Base-by-base conservation (phyloP, 2,888 invertebrate species). In the Xestia rhomboidea region DNA sequence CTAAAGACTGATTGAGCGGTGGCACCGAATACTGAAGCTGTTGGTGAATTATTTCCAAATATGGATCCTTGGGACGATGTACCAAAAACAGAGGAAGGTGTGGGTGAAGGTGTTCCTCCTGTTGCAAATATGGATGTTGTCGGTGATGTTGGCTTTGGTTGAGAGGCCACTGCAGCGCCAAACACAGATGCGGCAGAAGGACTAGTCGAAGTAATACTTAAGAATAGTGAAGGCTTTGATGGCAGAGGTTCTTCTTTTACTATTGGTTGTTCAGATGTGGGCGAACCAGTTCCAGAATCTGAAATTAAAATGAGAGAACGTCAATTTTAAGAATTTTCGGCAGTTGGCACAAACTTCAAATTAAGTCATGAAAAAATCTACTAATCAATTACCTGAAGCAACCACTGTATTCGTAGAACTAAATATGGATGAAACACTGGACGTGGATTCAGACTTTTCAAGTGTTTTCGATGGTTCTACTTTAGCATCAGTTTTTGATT, bases 131-230 rank as follows among this genome's bases (percentile, higher is more conserved):
- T 86, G 54, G 91, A 82, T 54, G 84, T 78, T 24, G 90, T 81
- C 76, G 86, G 78, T 74, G 86, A 84, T 51, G 81, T 78, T 13
- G 89, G 78, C 69, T 83, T 87, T 51, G 90, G 76, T 79, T 89
- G 89, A 38, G 92, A 87, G 11, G 89, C 89, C 30, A 90, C 87
- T 30, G 92, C 90, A 34, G 91, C 87, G 62, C 93, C 92, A 75
- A 95, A 95, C 76, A 95, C 84, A 62, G 93, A 92, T 2, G 94
- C 88, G 1, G 92, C 85, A 2, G 89, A 85, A 64, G 88, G 71
- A 54, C 88, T 79, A 73, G 85, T 73, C n/a, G 89, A 81, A n/a
- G 84, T 76, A 41, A 83, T 81, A 54, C 51, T 74, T 73, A 84
- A 79, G 64, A 77, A 82, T 44, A 87, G 62, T 68, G 88, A 84